phyloP scores from a whole-genome alignment of 1,140 invertebrate genomes.

The Nautilus pompilius region DNA sequence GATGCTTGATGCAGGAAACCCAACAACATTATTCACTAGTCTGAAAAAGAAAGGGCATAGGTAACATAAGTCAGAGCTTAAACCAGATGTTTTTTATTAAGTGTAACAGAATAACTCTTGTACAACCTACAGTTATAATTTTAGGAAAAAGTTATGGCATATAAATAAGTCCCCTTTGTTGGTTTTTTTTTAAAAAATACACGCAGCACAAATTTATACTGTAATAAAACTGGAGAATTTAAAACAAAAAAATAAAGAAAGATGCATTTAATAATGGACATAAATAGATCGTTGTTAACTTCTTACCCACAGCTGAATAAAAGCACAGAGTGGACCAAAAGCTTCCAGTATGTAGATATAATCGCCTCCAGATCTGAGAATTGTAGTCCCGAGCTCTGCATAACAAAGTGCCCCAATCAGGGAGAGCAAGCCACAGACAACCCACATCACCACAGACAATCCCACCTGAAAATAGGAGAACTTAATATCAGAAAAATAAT shows the following conservation, averaged over 20 bases:
- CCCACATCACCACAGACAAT: slow-evolving; percentile 87
- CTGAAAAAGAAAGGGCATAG: no score
- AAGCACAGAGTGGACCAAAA: slow-evolving; percentile 82
- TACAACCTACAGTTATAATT: neutral
- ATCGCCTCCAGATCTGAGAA: slow-evolving; percentile 93
- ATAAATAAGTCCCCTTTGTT: neutral
- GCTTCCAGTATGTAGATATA: slow-evolving; percentile 94
- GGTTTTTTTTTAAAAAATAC: neutral
- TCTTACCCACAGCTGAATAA: slow-evolving; percentile 67
- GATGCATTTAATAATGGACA: neutral
- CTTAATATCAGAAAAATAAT: no score
- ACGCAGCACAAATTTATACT: neutral
- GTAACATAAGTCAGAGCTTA: no score
- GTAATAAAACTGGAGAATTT: neutral
- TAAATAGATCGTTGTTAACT: neutral
- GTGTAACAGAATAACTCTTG: no score
- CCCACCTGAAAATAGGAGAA: slow-evolving; percentile 69
- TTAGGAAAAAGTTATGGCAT: neutral
- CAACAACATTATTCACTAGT: no score
- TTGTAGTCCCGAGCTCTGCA: slow-evolving; percentile 91
- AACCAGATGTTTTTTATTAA: no score
- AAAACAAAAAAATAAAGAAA: neutral
- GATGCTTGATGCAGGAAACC: no score
- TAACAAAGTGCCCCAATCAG: slow-evolving; percentile 93
- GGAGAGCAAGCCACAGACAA: slow-evolving; percentile 69